Base-by-base conservation (phyloP, 2,113 vertebrate genomes). In the Spheniscus mendiculus region DNA sequence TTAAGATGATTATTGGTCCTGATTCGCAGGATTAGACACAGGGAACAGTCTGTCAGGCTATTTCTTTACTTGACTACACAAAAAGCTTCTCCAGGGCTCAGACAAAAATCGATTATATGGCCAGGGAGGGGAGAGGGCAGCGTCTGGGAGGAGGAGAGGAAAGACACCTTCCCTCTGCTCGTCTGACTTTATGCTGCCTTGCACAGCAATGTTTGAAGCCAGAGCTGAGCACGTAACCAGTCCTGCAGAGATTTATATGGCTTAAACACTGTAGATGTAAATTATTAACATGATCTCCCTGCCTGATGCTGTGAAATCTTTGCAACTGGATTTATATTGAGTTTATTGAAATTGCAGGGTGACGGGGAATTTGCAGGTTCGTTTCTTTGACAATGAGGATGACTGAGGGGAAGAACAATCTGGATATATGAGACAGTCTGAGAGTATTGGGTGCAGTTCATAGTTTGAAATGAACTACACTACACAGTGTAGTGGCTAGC, bases 1-100 rank as follows among this genome's bases (percentile, higher is more conserved):
- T 42, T 97, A 96, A 98, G 98, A 21, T 7, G 96, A 96, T 97
- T 96, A 96, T 50, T 53, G 92, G 67, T 61, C 62, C 97, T 96
- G 97, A 86, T 93, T 95, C 65, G 50, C 82, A 93, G 92, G 95
- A 92, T 91, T 92, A 96, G 96, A 97, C 89, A 61, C 21, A 13
- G 73, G 87, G 67, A 89, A 93, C 88, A 91, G 96, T 84, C 96
- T 93, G 91, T 91, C 76, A 58, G 92, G 85, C 78, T 93, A 74
- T 93, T 93, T 50, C 94, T 83, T 91, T 94, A n/a, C 83, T 95
- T 74, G 72, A 15, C 84, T 63, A 8, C 83, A 22, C 38, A 72
- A 20, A 94, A 70, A 40, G 16, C 93, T 88, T 53, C 63, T 66
- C 52, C 27, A 3, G 40, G 10, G 12, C 61, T 82, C 12, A 6